Evolutionary conservation across 2,888 invertebrate genomes (phyloP).

Genomic region (Campaea margaritaria): DNA sequence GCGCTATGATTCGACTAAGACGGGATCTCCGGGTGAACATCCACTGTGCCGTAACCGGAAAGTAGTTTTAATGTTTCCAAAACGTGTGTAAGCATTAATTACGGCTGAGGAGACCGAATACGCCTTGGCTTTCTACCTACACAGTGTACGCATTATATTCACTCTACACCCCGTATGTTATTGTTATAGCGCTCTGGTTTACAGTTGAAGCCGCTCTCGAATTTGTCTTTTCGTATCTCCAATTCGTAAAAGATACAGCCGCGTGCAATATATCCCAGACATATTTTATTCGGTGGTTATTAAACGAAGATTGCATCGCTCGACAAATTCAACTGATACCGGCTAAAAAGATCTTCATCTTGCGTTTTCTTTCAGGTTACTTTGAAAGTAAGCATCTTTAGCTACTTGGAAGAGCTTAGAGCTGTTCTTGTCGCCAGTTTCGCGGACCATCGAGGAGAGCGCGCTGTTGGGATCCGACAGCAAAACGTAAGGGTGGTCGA

Average conservation of each 20-base stretch:
- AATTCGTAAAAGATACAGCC: background rate
- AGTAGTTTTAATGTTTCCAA: background rate
- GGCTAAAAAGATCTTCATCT: slow-evolving; percentile 48
- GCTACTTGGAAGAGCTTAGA: slow-evolving; percentile 78
- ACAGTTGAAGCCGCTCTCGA: background rate
- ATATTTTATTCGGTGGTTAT: slow-evolving; percentile 10
- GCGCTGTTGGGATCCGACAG: slow-evolving; percentile 82
- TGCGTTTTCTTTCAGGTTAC: slow-evolving; percentile 64
- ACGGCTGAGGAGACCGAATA: too few species aligned
- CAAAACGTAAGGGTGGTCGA: slow-evolving; percentile 86
- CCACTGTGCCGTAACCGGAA: background rate
- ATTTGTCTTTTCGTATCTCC: background rate
- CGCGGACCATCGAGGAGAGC: slow-evolving; percentile 84
- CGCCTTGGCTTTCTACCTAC: too few species aligned
- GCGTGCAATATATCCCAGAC: slow-evolving; percentile 3
- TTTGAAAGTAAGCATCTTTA: slow-evolving; percentile 71
- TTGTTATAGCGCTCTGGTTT: background rate
- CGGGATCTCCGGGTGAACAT: background rate
- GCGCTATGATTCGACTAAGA: slow-evolving; percentile 9
- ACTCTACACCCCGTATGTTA: background rate
- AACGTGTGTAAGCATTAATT: background rate
- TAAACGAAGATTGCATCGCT: background rate
- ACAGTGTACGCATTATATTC: too few species aligned
- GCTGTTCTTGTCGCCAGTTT: slow-evolving; percentile 85
- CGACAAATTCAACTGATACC: background rate